Evolutionary conservation across 2,888 invertebrate species (phyloP).

Genomic region (Apotomis capreana): DNA sequence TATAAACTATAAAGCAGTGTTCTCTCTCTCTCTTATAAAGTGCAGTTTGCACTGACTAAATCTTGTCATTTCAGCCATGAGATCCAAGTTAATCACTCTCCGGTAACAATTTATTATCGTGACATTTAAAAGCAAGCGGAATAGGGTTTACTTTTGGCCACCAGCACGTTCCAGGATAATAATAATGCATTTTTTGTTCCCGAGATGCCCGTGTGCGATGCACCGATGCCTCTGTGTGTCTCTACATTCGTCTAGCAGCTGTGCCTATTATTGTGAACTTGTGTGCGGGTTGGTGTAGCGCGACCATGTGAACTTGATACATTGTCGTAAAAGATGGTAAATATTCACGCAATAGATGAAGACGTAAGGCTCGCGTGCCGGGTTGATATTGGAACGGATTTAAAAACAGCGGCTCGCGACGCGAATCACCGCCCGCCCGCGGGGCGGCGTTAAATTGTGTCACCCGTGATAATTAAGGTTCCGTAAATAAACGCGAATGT

Average conservation of each 20-base stretch:
- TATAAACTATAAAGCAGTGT: slow-evolving; percentile 50
- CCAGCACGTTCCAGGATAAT: slow-evolving; percentile 72
- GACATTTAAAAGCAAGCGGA: slow-evolving; percentile 34
- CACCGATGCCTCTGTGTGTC: slow-evolving; percentile 60
- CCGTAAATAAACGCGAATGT: not conserved
- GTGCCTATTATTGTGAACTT: slow-evolving; percentile 76
- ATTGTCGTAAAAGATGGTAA: slow-evolving; percentile 50
- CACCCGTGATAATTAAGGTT: slow-evolving; percentile 26
- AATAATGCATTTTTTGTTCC: slow-evolving; percentile 79
- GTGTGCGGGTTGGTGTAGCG: slow-evolving; percentile 65
- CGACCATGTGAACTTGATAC: slow-evolving; percentile 61
- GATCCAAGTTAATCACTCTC: slow-evolving; percentile 76
- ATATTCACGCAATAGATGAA: slow-evolving; percentile 58
- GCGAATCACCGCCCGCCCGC: slow-evolving; percentile 18
- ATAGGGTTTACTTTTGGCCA: slow-evolving; percentile 55
- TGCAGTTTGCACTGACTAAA: slow-evolving; percentile 48
- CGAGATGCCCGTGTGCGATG: slow-evolving; percentile 76
- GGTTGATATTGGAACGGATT: slow-evolving; percentile 61
- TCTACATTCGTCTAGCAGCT: slow-evolving; percentile 77
- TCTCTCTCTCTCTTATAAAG: slow-evolving; percentile 42
- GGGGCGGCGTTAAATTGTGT: slow-evolving; percentile 25
- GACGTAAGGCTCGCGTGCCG: slow-evolving; percentile 70
- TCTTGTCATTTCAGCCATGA: slow-evolving; percentile 57
- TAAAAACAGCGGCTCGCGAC: slow-evolving; percentile 35
- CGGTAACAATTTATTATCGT: slow-evolving; percentile 42